These are phyloP conservation scores for Platichthys flesus DNA, from an alignment of 2,113 vertebrate genomes.

Conservation along the genomic window DNA sequence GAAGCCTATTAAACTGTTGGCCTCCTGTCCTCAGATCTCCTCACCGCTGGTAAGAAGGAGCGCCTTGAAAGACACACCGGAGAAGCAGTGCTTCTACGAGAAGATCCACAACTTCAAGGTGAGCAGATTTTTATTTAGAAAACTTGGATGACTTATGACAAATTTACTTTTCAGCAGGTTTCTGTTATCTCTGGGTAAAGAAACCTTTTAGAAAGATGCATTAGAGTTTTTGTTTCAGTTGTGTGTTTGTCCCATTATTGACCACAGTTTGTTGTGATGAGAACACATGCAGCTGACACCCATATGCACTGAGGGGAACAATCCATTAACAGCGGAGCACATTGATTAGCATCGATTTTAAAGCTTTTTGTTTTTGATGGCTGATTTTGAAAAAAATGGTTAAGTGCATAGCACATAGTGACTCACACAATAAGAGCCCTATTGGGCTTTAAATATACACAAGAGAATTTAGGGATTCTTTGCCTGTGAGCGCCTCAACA, in stretches of 20 bases:
- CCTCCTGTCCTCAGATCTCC: slow-evolving; percentile 97
- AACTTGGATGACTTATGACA: background rate
- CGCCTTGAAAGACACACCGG: slow-evolving; percentile 87
- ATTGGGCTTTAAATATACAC: slow-evolving; percentile 26
- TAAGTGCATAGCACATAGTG: background rate
- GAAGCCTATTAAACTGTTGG: slow-evolving; percentile 97
- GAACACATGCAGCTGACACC: slow-evolving; percentile 67
- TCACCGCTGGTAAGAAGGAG: slow-evolving; percentile 91
- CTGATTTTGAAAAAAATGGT: background rate
- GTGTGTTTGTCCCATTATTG: slow-evolving; percentile 8
- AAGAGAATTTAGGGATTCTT: slow-evolving; percentile 24
- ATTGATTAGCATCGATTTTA: slow-evolving; percentile 68
- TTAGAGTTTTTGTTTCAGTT: slow-evolving; percentile 2
- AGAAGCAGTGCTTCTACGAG: slow-evolving; percentile 95
- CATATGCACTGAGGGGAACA: slow-evolving; percentile 57
- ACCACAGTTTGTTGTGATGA: slow-evolving; percentile 26
- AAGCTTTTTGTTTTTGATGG: slow-evolving; percentile 32
- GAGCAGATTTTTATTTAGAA: slow-evolving; percentile 71
- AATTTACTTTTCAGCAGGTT: background rate
- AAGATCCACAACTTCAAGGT: slow-evolving; percentile 99
- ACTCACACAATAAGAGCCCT: background rate
- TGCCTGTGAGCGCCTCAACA: slow-evolving; percentile 45
- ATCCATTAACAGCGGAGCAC: slow-evolving; percentile 62
- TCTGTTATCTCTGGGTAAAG: background rate
- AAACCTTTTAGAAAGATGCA: background rate